These are phyloP conservation scores for Poecilia latipinna DNA, from an alignment of 2,113 vertebrate genomes.

Conservation along the genomic window DNA sequence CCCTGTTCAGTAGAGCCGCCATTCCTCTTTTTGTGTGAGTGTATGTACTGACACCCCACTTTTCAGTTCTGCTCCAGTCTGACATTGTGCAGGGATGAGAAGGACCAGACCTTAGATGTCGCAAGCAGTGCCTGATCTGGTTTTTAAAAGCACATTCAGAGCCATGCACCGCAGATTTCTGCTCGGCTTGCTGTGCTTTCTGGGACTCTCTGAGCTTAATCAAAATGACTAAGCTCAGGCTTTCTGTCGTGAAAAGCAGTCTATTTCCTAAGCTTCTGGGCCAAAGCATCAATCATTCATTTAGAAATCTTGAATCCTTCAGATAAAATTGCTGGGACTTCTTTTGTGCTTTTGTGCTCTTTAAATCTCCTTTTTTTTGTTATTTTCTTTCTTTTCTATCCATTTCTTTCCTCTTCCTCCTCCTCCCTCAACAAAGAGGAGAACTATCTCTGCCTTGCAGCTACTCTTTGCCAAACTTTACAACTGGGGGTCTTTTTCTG, in stretches of 20 bases:
- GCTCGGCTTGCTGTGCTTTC: slow-evolving; percentile 29
- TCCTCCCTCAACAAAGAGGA: slow-evolving; percentile 40
- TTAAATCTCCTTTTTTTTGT: slow-evolving; percentile 30
- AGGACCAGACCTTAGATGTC: slow-evolving; percentile 66
- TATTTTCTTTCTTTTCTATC: slow-evolving; percentile 18
- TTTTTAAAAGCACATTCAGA: slow-evolving; percentile 44
- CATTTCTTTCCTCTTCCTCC: slow-evolving; percentile 3
- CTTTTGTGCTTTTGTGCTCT: slow-evolving; percentile 37
- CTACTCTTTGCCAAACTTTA: slow-evolving; percentile 65
- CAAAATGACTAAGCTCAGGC: slow-evolving; percentile 57
- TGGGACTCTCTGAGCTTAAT: slow-evolving; percentile 55
- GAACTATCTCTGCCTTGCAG: slow-evolving; percentile 56
- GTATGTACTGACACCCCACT: slow-evolving; percentile 41
- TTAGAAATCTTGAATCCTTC: slow-evolving; percentile 48
- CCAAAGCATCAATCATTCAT: slow-evolving; percentile 55
- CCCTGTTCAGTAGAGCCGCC: slow-evolving; percentile 53
- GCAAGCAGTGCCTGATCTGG: slow-evolving; percentile 60
- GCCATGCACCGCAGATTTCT: slow-evolving; percentile 44
- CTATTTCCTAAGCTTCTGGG: slow-evolving; percentile 48
- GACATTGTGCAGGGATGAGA: slow-evolving; percentile 69
- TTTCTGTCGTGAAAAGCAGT: slow-evolving; percentile 44
- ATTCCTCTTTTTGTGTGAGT: slow-evolving; percentile 25
- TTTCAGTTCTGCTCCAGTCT: slow-evolving; percentile 49
- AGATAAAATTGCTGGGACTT: slow-evolving; percentile 41
- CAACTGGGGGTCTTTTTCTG: slow-evolving; percentile 57